Conservation (phyloP, 1,140 invertebrate genomes). For the Bombus sibiricus region DNA sequence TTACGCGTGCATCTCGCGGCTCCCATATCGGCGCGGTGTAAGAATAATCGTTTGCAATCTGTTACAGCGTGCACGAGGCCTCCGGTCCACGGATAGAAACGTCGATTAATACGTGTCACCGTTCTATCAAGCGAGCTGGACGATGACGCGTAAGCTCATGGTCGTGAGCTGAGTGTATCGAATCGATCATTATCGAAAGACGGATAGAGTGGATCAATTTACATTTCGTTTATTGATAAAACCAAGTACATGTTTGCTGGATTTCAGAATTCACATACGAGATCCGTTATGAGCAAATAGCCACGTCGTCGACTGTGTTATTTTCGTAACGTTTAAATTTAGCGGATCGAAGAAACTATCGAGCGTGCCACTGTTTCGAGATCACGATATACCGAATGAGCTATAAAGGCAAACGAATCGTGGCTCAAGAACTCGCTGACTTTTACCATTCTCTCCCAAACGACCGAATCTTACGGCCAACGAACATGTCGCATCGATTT, state of each 20-base stretch:
- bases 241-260: neutral
- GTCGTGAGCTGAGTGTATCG: conserved; percentile 4
- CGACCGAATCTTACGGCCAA: conserved; percentile 31
- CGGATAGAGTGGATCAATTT: neutral
- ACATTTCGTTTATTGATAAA: neutral
- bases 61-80: conserved; percentile 10
- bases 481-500: conserved; percentile 47
- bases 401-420: conserved; percentile 26
- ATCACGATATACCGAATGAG: conserved; percentile 10
- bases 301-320: neutral
- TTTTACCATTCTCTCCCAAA: conserved; percentile 57
- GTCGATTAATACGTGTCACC: conserved; percentile 46
- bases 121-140: conserved; percentile 19
- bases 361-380: neutral
- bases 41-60: conserved; percentile 39
- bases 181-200: conserved; percentile 7
- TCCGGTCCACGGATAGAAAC: conserved; percentile 4
- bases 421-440: conserved; percentile 13
- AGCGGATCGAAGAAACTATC: conserved; percentile 39
- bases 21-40: neutral
- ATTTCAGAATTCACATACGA: neutral
- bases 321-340: conserved; percentile 35
- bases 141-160: conserved; percentile 16
- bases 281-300: too few species aligned
- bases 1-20: neutral